Base-by-base conservation (phyloP, 2,888 invertebrate species). In the Xylophagus ater region DNA sequence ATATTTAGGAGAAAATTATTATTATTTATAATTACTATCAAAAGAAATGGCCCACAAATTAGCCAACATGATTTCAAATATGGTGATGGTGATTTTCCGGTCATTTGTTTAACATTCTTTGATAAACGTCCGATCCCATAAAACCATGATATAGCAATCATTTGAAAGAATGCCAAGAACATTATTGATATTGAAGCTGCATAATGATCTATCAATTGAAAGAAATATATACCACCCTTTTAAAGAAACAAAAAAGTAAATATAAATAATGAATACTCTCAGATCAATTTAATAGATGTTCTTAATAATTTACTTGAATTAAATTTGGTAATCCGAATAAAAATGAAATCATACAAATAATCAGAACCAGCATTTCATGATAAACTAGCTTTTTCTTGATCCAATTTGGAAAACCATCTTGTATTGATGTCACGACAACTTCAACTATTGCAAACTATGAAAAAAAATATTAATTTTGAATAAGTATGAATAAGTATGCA, bases 361-460 rank as follows among this genome's bases (percentile, higher is more conserved):
- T 70, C 25, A 90, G 66, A 21, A 90, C 90, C 42, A 92, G 65
- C 41, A 90, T 68, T 64, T 92, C 92, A 56, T 90, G 89, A 55
- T 85, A 85, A 49, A 85, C 79, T 37, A 90, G 70, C 55, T 77
- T 75, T 50, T 73, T 81, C 54, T 82, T 81, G 42, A 92, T 86
- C 79, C 84, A 83, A 46, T 78, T 77, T 0, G 87, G 86, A 60
- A 90, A 92, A 18, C 89, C 89, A 58, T 93, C 93, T 67, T 90
- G 88, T 52, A 93, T 81, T 5, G 90, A 87, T 3, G 92, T 90
- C 3, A 92, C 86, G 3, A 93, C 87, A 5, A 92, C 92, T 68
- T 93, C 92, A 32, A 92, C 89, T 46, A 89, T 86, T 21, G 92
- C 90, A 67, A 93, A 92, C 86, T 89, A 68, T 48, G n/a, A n/a